Conservation (phyloP, 2,113 vertebrate species). For the Oceanites oceanicus region DNA sequence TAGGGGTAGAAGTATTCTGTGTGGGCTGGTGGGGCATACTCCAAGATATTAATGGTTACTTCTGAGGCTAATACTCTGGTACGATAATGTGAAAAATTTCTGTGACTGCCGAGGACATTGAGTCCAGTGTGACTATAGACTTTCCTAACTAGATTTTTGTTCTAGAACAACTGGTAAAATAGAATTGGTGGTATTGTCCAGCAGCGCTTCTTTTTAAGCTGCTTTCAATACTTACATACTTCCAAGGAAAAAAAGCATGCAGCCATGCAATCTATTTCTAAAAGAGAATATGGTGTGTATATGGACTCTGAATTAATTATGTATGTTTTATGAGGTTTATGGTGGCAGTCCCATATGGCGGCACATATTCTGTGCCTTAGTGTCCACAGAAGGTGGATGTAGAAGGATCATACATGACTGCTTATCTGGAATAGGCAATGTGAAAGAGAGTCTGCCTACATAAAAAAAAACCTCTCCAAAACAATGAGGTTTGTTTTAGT, state of each 20-base stretch:
- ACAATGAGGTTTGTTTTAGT: not conserved
- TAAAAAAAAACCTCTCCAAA: not conserved
- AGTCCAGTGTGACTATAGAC: not conserved
- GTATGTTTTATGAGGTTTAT: not conserved
- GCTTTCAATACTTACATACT: fast-evolving
- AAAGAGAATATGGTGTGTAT: not conserved
- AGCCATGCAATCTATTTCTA: not conserved
- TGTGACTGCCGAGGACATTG: not conserved
- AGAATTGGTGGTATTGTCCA: not conserved
- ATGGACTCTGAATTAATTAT: not conserved
- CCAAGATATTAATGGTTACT: not conserved
- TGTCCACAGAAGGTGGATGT: not conserved
- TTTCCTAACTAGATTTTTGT: not conserved
- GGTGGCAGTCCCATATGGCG: not conserved
- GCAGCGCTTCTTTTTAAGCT: not conserved
- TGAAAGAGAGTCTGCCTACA: not conserved
- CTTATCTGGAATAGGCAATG: not conserved
- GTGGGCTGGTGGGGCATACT: not conserved
- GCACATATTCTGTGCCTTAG: fast-evolving
- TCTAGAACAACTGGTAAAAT: not conserved
- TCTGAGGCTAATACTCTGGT: not conserved
- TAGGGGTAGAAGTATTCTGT: fast-evolving
- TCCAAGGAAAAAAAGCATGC: not conserved
- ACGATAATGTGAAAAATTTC: not conserved
- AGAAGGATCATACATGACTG: fast-evolving